Percentiles rank a stretch among this genome's conserved stretches.
Evolutionary conservation across 1,140 invertebrate genomes (phyloP).

Genomic region (Latrodectus geometricus): DNA sequence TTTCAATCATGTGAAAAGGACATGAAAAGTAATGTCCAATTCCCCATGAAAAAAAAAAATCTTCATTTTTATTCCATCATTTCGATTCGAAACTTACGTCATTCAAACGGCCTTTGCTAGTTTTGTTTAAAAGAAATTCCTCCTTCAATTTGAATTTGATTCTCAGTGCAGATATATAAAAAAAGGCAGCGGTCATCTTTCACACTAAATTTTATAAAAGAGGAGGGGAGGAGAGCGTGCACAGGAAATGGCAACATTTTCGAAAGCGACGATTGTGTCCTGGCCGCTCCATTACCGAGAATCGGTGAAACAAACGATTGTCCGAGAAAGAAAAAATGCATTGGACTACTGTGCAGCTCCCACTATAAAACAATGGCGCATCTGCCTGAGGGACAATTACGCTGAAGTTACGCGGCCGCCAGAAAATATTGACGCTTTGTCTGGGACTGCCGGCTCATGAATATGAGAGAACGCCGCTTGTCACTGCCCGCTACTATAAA

Average conservation of each 20-base stretch:
- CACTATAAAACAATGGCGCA: slow-evolving; percentile 20
- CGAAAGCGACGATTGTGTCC: not conserved
- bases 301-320: slow-evolving; percentile 28
- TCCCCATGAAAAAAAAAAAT: too few relatives aligned
- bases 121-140: not conserved
- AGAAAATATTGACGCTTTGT: slow-evolving; percentile 44
- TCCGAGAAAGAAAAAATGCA: slow-evolving; percentile 10
- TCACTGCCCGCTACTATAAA: slow-evolving; percentile 25
- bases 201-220: not conserved
- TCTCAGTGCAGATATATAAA: not conserved
- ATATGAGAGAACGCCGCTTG: slow-evolving; percentile 35
- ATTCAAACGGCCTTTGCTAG: not conserved
- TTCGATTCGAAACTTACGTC: too few relatives aligned
- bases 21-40: too few relatives aligned
- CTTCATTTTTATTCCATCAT: too few relatives aligned
- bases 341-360: not conserved
- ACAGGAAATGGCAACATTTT: not conserved
- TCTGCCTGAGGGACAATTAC: slow-evolving; percentile 1
- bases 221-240: not conserved
- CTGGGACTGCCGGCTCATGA: slow-evolving; percentile 37
- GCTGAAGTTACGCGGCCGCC: not conserved
- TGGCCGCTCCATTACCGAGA: slow-evolving; percentile 5
- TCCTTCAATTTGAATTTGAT: not conserved
- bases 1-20: too few relatives aligned
- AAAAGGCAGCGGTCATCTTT: slow-evolving; percentile 10